Conservation (phyloP, 2,888 invertebrate genomes). For the Xestoiulus laeticollis region DNA sequence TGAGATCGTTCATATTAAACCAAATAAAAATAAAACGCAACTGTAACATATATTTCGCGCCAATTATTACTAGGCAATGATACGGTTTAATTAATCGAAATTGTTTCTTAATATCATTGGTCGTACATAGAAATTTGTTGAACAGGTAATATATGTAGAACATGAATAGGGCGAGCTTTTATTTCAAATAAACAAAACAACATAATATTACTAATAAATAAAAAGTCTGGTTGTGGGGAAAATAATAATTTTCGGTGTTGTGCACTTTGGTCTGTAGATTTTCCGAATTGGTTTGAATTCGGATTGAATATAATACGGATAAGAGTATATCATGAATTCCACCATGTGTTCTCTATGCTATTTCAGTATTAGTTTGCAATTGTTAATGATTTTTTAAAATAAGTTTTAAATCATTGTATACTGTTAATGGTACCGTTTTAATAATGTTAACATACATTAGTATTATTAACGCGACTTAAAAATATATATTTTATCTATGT, state of each 20-base stretch:
- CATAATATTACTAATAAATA: neutral
- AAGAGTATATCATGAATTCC: neutral
- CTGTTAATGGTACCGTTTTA: neutral
- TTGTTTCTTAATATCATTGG: slow-evolving; percentile 30
- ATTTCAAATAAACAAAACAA: neutral
- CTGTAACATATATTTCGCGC: slow-evolving; percentile 18
- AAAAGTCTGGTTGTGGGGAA: neutral
- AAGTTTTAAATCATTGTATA: neutral
- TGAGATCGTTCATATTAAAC: slow-evolving; percentile 1
- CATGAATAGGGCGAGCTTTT: slow-evolving; percentile 25
- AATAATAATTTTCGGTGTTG: slow-evolving; percentile 28
- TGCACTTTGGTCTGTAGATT: slow-evolving; percentile 41
- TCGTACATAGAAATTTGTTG: slow-evolving; percentile 32
- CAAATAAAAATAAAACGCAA: slow-evolving; percentile 3
- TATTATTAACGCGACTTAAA: neutral
- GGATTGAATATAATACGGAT: neutral
- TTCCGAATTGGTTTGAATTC: neutral
- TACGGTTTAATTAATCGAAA: slow-evolving; percentile 11
- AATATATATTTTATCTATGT: neutral
- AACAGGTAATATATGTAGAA: slow-evolving; percentile 34
- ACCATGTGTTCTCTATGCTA: slow-evolving; percentile 7
- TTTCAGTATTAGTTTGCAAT: neutral
- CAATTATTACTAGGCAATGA: slow-evolving; percentile 34
- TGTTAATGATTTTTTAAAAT: neutral
- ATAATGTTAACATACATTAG: neutral